A percentile compares a stretch with the other conserved stretches of the same genome.
phyloP scores from a whole-genome alignment of 2,113 vertebrate genomes.

The Willisornis vidua region DNA sequence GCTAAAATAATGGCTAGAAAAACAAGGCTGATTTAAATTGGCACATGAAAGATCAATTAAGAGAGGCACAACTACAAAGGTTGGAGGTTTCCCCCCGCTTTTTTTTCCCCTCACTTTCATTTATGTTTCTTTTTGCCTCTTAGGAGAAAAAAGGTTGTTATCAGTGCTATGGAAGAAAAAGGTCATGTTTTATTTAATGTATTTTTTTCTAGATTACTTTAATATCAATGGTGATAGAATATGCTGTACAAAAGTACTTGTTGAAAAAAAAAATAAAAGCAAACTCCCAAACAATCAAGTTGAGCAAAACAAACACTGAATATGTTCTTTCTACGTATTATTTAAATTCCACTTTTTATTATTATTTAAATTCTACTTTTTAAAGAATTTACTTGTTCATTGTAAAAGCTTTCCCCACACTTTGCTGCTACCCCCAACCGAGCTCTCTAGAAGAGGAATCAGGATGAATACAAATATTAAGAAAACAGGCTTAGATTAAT shows the following conservation, averaged over 20 bases:
- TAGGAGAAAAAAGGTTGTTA: not conserved
- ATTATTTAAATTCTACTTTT: constrained; percentile 19
- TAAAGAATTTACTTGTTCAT: constrained; percentile 1
- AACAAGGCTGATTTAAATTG: constrained; percentile 37
- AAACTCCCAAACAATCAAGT: not conserved
- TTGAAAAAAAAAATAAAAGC: not conserved
- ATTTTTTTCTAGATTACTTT: constrained; percentile 1
- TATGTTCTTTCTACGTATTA: not conserved
- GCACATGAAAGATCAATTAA: constrained; percentile 62
- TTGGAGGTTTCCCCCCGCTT: not conserved
- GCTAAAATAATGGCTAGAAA: constrained; percentile 54
- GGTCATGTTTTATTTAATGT: not conserved
- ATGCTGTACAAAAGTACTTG: not conserved
- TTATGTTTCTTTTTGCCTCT: not conserved
- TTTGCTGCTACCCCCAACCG: constrained; percentile 46
- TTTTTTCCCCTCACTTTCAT: not conserved
- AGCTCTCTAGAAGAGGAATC: constrained; percentile 36
- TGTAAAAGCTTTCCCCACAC: constrained; percentile 21
- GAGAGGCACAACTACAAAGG: not conserved
- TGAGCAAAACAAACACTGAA: not conserved
- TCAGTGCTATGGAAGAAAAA: not conserved
- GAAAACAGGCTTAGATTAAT: constrained; percentile 59
- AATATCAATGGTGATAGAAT: not conserved
- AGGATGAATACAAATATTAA: constrained; percentile 51
- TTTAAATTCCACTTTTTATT: constrained; percentile 26